Conservation (phyloP, 2,113 vertebrate species). For the Trochalopteron elliotii region DNA sequence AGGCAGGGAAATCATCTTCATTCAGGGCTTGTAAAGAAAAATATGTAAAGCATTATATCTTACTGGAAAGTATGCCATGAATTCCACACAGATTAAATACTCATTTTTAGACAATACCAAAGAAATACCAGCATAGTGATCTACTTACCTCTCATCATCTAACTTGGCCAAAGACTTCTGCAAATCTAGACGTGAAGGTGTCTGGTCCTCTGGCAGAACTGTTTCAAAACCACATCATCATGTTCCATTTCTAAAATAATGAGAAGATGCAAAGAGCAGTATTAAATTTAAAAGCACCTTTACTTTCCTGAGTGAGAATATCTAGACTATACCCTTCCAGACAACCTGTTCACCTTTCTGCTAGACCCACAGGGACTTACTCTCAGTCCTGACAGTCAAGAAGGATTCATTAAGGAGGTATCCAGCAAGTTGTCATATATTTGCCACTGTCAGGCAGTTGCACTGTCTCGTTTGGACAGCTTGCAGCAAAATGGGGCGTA, state of each 20-base stretch:
- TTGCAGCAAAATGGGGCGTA: neutral
- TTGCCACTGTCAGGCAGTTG: neutral
- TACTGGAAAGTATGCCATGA: neutral
- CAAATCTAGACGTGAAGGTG: neutral
- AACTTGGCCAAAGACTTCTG: neutral
- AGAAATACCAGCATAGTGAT: neutral
- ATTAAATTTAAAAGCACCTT: neutral
- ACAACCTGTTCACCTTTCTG: neutral
- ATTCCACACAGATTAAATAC: neutral
- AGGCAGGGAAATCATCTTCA: neutral
- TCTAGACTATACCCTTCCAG: neutral
- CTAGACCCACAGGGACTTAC: neutral
- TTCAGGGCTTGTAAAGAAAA: neutral
- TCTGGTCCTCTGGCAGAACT: neutral
- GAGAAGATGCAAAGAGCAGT: neutral
- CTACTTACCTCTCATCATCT: neutral
- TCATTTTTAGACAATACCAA: neutral
- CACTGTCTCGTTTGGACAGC: neutral
- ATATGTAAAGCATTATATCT: neutral
- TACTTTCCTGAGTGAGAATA: neutral
- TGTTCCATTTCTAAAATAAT: neutral
- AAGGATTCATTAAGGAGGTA: neutral
- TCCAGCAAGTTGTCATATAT: neutral
- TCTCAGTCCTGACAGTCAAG: neutral
- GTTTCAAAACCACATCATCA: neutral